phyloP scores from a whole-genome alignment of 2,113 vertebrate genomes.

The Ancistrus triradiatus region DNA sequence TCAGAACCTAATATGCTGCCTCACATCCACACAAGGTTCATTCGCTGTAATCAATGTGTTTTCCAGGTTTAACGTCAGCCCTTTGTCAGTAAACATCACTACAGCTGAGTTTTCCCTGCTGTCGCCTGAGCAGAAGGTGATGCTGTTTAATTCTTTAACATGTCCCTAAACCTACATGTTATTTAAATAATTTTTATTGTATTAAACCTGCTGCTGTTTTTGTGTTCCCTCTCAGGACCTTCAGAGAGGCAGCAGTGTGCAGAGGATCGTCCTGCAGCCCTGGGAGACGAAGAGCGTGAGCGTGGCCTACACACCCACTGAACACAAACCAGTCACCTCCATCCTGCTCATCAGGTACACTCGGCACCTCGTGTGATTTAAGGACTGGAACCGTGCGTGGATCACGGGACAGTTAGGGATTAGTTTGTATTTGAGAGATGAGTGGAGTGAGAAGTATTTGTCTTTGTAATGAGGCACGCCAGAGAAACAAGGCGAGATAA shows the following conservation, averaged over 20 bases:
- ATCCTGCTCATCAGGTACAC: conserved; percentile 64
- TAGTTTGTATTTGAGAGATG: too few species aligned
- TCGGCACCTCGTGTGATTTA: too few species aligned
- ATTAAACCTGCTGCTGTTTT: background rate
- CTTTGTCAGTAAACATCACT: conserved; percentile 81
- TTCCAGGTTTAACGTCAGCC: conserved; percentile 83
- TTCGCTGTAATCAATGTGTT: too few species aligned
- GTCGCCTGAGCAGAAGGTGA: conserved; percentile 58
- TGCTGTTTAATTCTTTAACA: background rate
- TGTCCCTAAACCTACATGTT: background rate
- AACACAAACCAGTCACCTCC: conserved; percentile 83
- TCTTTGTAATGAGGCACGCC: too few species aligned
- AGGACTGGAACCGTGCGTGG: too few species aligned
- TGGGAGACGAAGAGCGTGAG: conserved; percentile 79
- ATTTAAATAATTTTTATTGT: too few species aligned
- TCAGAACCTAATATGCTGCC: too few species aligned
- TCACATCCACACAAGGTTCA: too few species aligned
- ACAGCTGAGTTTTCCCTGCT: conserved; percentile 84
- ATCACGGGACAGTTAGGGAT: too few species aligned
- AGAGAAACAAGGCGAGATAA: too few species aligned
- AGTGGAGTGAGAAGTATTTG: too few species aligned
- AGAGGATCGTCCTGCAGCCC: conserved; percentile 79
- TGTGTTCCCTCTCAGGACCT: conserved; percentile 45
- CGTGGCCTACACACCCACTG: conserved; percentile 82
- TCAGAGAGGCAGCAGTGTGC: conserved; percentile 36